Percentiles rank a stretch among this genome's conserved stretches.
Evolutionary conservation across 2,797 vertebrate genomes (phyloP).

Genomic region (Fundulus diaphanus): DNA sequence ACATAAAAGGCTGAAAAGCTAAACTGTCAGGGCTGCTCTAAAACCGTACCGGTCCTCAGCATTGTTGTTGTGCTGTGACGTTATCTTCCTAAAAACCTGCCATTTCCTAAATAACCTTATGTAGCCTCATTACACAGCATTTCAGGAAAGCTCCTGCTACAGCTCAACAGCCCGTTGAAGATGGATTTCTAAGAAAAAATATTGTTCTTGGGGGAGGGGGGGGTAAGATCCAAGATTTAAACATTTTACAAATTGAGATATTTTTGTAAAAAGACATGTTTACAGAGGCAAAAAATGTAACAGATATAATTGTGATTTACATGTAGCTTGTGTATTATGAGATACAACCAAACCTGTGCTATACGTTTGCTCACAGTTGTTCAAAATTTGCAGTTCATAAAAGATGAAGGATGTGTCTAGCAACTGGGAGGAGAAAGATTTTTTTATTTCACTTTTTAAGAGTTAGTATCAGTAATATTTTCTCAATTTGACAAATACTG

Average conservation of each 20-base stretch:
- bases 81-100: background rate
- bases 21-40: slow-evolving; percentile 10
- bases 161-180: background rate
- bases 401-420: background rate
- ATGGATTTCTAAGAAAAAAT: slow-evolving; percentile 12
- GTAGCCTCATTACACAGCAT: background rate
- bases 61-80: slow-evolving; percentile 10
- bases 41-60: slow-evolving; percentile 13
- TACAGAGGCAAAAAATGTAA: slow-evolving; percentile 10
- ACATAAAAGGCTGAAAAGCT: slow-evolving; percentile 9
- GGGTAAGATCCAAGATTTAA: slow-evolving; percentile 17
- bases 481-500: slow-evolving; percentile 58
- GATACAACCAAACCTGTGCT: slow-evolving; percentile 11
- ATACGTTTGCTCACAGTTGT: slow-evolving; percentile 30
- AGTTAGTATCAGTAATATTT: slow-evolving; percentile 34
- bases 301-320: slow-evolving; percentile 16
- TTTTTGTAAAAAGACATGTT: slow-evolving; percentile 45
- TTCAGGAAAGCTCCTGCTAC: background rate
- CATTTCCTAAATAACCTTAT: background rate
- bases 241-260: slow-evolving; percentile 19
- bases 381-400: slow-evolving; percentile 25
- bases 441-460: slow-evolving; percentile 41
- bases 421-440: background rate
- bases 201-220: background rate
- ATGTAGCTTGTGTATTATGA: slow-evolving; percentile 22